Evolutionary conservation across 2,113 vertebrate species (phyloP).

Genomic region (Circaetus cinerascens): DNA sequence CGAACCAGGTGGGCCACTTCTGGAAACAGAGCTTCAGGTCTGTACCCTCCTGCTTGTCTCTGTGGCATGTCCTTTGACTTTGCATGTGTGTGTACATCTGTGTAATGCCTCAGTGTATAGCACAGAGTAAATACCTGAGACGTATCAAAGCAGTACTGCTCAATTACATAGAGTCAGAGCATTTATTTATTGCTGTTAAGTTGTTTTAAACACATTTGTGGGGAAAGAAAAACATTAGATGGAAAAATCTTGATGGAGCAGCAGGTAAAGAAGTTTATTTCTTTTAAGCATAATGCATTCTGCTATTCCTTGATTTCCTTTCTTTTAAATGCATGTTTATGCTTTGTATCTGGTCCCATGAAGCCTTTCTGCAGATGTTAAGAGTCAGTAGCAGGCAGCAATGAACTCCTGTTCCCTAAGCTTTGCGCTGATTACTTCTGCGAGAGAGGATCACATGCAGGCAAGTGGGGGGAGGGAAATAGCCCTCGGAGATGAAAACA

Average conservation of each 20-base stretch:
- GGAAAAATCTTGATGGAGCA: neutral
- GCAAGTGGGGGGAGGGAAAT: neutral
- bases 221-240: neutral
- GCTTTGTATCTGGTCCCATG: neutral
- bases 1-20: slow-evolving; percentile 74
- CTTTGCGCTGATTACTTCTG: slow-evolving; percentile 47
- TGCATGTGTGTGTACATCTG: neutral
- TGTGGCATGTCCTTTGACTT: neutral
- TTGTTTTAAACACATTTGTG: neutral
- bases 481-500: neutral
- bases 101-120: neutral
- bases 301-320: neutral
- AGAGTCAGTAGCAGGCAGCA: neutral
- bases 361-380: slow-evolving; percentile 26
- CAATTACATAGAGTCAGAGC: neutral
- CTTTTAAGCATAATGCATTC: neutral
- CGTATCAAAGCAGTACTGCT: rapidly evolving
- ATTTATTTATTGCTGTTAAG: neutral
- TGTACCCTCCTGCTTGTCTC: slow-evolving; percentile 40
- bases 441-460: neutral
- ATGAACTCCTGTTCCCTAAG: slow-evolving; percentile 56
- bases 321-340: neutral
- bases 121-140: neutral
- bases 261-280: neutral
- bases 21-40: slow-evolving; percentile 83